phyloP scores from a whole-genome alignment of 2,113 vertebrate species.

The Nothocercus julius region DNA sequence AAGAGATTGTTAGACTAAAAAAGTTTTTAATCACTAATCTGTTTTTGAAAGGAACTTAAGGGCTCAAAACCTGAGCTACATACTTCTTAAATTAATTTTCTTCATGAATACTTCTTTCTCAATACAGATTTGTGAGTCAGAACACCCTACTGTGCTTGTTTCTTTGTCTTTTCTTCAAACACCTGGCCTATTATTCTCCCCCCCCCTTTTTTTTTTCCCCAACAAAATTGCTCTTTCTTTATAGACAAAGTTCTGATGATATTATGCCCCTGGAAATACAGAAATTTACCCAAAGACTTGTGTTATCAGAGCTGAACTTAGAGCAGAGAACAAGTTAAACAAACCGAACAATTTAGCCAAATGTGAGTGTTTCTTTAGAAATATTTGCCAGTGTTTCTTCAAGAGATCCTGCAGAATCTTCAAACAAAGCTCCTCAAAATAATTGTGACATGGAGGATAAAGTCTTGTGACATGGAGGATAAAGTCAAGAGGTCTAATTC shows the following conservation, averaged over 20 bases:
- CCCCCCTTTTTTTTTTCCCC: neutral
- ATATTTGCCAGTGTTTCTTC: neutral
- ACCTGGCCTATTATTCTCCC: slow-evolving; percentile 73
- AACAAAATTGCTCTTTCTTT: slow-evolving; percentile 56
- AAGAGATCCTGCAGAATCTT: neutral
- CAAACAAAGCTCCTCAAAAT: neutral
- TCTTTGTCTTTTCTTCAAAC: slow-evolving; percentile 75
- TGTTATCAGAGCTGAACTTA: slow-evolving; percentile 11
- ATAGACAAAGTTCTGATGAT: slow-evolving; percentile 62
- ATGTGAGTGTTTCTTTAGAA: neutral
- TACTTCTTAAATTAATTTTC: slow-evolving; percentile 83
- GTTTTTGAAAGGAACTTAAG: slow-evolving; percentile 76
- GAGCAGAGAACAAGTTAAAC: neutral
- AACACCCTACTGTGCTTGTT: slow-evolving; percentile 67
- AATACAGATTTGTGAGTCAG: slow-evolving; percentile 71
- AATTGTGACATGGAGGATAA: neutral
- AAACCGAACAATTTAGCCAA: neutral
- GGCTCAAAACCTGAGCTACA: slow-evolving; percentile 73
- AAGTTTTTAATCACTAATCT: slow-evolving; percentile 79
- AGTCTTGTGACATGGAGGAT: neutral
- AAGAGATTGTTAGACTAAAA: slow-evolving; percentile 77
- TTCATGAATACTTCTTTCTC: slow-evolving; percentile 78
- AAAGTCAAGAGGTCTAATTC: neutral
- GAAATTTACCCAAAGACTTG: slow-evolving; percentile 1
- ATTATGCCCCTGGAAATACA: slow-evolving; percentile 39